A percentile compares a stretch with the other conserved stretches of the same genome.
phyloP scores from a whole-genome alignment of 2,888 invertebrate species.

The Camptogramma bilineatum region DNA sequence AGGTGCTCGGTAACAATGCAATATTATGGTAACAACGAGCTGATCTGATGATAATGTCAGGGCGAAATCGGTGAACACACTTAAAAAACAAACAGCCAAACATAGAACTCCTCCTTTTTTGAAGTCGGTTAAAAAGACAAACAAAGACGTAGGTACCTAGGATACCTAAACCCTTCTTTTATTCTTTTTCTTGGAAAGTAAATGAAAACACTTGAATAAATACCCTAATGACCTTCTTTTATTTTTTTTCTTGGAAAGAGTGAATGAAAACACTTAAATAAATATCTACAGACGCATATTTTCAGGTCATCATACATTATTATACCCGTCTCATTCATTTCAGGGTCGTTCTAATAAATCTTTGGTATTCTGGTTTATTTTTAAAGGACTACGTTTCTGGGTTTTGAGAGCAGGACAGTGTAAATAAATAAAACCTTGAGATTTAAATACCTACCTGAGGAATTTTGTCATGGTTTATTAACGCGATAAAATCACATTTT shows the following conservation, averaged over 20 bases:
- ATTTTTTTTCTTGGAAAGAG: not conserved
- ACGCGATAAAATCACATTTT: not conserved
- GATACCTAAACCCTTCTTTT: too few relatives aligned
- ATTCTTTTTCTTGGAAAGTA: too few relatives aligned
- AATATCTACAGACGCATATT: not conserved
- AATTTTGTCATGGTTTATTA: not conserved
- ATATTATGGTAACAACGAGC: too few relatives aligned
- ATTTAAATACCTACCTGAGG: slow-evolving; percentile 1
- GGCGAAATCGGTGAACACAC: too few relatives aligned
- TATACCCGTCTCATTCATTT: slow-evolving; percentile 14
- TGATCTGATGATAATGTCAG: too few relatives aligned
- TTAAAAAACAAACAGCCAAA: too few relatives aligned
- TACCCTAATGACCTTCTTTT: not conserved
- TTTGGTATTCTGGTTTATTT: slow-evolving; percentile 15
- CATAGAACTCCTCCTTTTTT: too few relatives aligned
- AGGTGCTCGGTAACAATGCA: too few relatives aligned
- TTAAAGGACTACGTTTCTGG: slow-evolving; percentile 19
- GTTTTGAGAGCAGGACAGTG: slow-evolving; percentile 17
- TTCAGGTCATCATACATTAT: not conserved
- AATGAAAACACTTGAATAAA: not conserved
- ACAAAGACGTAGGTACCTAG: too few relatives aligned
- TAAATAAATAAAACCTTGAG: slow-evolving; percentile 16
- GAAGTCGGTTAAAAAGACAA: too few relatives aligned
- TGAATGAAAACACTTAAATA: not conserved
- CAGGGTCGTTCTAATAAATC: slow-evolving; percentile 18